phyloP scores from a whole-genome alignment of 2,797 vertebrate species.

The Arctocebus calabarensis region DNA sequence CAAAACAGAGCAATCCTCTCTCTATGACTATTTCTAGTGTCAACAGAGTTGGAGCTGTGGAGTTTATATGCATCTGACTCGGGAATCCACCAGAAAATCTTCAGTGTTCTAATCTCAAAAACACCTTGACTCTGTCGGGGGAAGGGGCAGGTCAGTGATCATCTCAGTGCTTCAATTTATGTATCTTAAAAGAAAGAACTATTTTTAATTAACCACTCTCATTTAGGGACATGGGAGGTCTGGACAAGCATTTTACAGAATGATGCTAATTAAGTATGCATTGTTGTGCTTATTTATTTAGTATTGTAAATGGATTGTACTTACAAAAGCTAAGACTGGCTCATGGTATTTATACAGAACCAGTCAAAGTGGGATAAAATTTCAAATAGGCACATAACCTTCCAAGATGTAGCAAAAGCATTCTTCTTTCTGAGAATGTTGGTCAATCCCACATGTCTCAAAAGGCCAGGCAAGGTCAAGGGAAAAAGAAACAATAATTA shows the following conservation, averaged over 20 bases:
- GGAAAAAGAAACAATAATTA: slow-evolving; percentile 55
- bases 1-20: slow-evolving; percentile 54
- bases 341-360: slow-evolving; percentile 34
- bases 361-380: slow-evolving; percentile 38
- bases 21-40: slow-evolving; percentile 24
- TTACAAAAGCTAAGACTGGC: not conserved
- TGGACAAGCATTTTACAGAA: slow-evolving; percentile 39
- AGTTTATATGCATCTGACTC: not conserved
- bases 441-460: slow-evolving; percentile 20
- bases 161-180: slow-evolving; percentile 40
- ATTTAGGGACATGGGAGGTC: not conserved
- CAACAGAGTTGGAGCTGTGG: slow-evolving; percentile 34
- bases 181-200: slow-evolving; percentile 42
- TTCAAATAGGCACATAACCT: slow-evolving; percentile 50
- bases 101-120: slow-evolving; percentile 63
- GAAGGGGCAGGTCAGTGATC: not conserved
- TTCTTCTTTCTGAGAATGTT: slow-evolving; percentile 56
- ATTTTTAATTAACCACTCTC: slow-evolving; percentile 49
- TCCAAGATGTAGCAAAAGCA: slow-evolving; percentile 40
- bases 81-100: slow-evolving; percentile 27
- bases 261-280: not conserved
- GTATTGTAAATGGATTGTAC: not conserved
- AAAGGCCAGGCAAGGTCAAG: slow-evolving; percentile 51
- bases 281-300: slow-evolving; percentile 7
- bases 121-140: slow-evolving; percentile 42